These are phyloP conservation scores for Mesocricetus auratus DNA, from an alignment of 2,113 vertebrate species.

Conservation along the genomic window DNA sequence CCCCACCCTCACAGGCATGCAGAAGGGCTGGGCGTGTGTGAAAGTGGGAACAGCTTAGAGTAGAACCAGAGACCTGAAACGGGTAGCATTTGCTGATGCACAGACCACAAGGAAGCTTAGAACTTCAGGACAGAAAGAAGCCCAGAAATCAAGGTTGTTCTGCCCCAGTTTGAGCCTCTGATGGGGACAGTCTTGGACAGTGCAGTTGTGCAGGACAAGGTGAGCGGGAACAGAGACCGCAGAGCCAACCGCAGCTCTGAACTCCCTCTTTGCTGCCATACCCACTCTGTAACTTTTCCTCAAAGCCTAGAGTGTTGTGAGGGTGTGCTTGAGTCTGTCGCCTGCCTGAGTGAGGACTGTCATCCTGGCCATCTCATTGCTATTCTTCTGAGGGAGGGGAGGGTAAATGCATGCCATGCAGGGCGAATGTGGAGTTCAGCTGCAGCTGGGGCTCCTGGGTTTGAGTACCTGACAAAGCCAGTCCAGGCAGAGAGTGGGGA, in stretches of 20 bases:
- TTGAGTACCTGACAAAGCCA: background rate
- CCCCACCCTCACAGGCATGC: background rate
- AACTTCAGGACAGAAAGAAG: background rate
- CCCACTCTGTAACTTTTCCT: background rate
- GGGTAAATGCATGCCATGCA: background rate
- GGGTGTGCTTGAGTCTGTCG: background rate
- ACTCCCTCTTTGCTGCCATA: background rate
- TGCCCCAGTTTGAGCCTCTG: background rate
- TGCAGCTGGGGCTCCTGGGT: background rate
- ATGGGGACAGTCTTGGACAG: background rate
- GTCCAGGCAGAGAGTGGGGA: too few species aligned
- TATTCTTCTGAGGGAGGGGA: background rate
- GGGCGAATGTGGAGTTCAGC: background rate
- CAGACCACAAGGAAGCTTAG: background rate
- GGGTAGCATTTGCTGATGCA: rapidly evolving
- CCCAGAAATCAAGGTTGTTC: background rate
- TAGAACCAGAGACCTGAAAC: background rate
- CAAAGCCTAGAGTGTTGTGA: background rate
- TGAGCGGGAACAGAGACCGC: too few species aligned
- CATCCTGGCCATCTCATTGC: rapidly evolving
- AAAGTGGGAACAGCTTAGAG: background rate
- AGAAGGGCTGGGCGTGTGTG: background rate
- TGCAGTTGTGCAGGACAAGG: background rate
- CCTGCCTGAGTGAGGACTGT: background rate
- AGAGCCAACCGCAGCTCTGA: background rate